Conservation (phyloP, 2,888 invertebrate species). For the Lasioglossum marginatum region DNA sequence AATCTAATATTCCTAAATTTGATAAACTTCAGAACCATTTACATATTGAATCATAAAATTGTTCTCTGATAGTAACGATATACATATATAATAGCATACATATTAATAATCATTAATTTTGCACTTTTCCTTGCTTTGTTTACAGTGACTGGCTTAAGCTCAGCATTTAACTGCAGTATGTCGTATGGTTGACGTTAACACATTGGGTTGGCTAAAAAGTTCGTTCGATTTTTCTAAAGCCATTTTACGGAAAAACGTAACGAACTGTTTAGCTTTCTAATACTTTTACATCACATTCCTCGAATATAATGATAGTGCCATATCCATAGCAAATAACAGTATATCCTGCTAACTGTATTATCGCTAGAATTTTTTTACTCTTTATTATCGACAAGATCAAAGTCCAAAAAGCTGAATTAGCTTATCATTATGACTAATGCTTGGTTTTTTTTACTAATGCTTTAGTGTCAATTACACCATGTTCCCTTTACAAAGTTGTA, state of each 20-base stretch:
- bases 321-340: slow-evolving; percentile 16
- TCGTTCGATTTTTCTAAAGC: not conserved
- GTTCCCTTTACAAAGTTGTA: slow-evolving; percentile 11
- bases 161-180: slow-evolving; percentile 83
- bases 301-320: slow-evolving; percentile 4
- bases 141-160: slow-evolving; percentile 83
- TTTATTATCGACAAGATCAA: slow-evolving; percentile 7
- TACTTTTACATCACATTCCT: slow-evolving; percentile 6
- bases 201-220: not conserved
- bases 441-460: slow-evolving; percentile 27
- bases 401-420: not conserved
- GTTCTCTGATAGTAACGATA: not conserved
- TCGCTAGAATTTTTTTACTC: not conserved
- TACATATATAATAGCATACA: slow-evolving; percentile 33
- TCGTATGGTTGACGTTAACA: slow-evolving; percentile 74
- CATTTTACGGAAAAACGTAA: not conserved
- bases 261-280: not conserved
- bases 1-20: slow-evolving; percentile 47
- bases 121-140: slow-evolving; percentile 72
- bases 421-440: slow-evolving; percentile 37
- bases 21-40: not conserved
- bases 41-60: slow-evolving; percentile 27
- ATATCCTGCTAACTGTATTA: slow-evolving; percentile 6
- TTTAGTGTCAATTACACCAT: slow-evolving; percentile 32
- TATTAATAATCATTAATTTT: slow-evolving; percentile 43